phyloP scores from a whole-genome alignment of 1,140 invertebrate species.

The Branchinecta lynchi region DNA sequence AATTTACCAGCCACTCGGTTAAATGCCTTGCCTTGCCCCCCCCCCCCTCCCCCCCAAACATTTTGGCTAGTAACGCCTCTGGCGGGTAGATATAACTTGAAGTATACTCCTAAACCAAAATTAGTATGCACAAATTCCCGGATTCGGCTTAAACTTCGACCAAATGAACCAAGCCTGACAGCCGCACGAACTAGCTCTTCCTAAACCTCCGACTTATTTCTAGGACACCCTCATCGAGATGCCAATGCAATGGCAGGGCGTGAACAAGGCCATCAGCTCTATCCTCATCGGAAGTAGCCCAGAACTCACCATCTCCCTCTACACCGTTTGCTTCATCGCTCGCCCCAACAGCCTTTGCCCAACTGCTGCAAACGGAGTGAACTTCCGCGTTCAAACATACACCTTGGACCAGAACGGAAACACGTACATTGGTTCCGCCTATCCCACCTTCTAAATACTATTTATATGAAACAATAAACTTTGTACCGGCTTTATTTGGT shows the following conservation, averaged over 20 bases:
- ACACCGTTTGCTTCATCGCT: constrained; percentile 65
- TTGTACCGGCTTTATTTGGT: too few species aligned
- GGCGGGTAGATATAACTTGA: neutral
- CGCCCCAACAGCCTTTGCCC: constrained; percentile 52
- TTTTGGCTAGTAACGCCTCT: too few species aligned
- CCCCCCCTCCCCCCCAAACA: too few species aligned
- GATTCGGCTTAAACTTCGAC: neutral
- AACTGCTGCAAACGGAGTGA: constrained; percentile 47
- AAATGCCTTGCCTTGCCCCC: too few species aligned
- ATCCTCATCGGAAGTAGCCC: constrained; percentile 82
- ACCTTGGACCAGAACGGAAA: constrained; percentile 55
- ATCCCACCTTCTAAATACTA: constrained; percentile 46
- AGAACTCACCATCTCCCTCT: constrained; percentile 78
- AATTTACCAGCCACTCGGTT: too few species aligned
- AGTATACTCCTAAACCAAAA: neutral
- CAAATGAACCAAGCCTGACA: too few species aligned
- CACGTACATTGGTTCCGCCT: constrained; percentile 59
- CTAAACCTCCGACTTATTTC: constrained; percentile 14
- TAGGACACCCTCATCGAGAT: constrained; percentile 57
- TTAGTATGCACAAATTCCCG: neutral
- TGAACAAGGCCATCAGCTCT: constrained; percentile 56
- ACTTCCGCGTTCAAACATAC: constrained; percentile 28
- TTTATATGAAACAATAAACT: too few species aligned
- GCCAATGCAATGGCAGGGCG: constrained; percentile 52
- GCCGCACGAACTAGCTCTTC: neutral